Conservation (phyloP, 30 jellyfish, hydroid and myxozoan genomes). For the Pseudorhiza aurosa region DNA sequence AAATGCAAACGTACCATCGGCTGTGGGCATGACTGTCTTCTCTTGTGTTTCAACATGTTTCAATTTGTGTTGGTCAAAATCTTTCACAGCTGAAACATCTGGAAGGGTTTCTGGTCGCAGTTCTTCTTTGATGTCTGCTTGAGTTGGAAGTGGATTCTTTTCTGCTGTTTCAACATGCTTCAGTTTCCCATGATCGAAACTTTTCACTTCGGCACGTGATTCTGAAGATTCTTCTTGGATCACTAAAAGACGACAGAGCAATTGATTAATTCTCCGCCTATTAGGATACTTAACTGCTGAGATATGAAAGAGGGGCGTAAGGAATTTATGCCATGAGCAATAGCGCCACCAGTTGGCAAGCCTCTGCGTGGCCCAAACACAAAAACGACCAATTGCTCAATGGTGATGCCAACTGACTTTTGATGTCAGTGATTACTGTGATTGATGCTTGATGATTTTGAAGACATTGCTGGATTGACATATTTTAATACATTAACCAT, state of each 20-base stretch:
- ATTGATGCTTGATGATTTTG: too few species aligned
- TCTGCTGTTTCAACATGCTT: constrained; percentile 91
- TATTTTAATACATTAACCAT: too few species aligned
- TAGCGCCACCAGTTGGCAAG: too few species aligned
- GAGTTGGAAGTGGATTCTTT: constrained; percentile 85
- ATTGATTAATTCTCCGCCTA: too few species aligned
- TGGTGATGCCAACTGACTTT: too few species aligned
- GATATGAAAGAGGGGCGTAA: too few species aligned
- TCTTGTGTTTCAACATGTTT: constrained; percentile 87
- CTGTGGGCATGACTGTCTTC: constrained; percentile 78
- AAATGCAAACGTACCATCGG: constrained; percentile 70
- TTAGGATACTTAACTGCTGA: too few species aligned
- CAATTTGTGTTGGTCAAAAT: constrained; percentile 52
- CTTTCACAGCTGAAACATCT: constrained; percentile 79
- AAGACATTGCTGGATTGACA: too few species aligned
- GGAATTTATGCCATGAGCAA: too few species aligned
- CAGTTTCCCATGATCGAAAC: constrained; percentile 72
- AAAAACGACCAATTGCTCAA: too few species aligned
- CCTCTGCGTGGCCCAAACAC: too few species aligned
- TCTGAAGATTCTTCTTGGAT: constrained; percentile 88
- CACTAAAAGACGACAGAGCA: constrained; percentile 27
- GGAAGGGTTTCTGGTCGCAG: constrained; percentile 81
- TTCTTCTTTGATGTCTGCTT: constrained; percentile 79
- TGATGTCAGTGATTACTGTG: too few species aligned
- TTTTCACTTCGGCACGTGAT: constrained; percentile 91